Evolutionary conservation across 1,140 invertebrate genomes (phyloP).

Genomic region (Drosophila parvula): DNA sequence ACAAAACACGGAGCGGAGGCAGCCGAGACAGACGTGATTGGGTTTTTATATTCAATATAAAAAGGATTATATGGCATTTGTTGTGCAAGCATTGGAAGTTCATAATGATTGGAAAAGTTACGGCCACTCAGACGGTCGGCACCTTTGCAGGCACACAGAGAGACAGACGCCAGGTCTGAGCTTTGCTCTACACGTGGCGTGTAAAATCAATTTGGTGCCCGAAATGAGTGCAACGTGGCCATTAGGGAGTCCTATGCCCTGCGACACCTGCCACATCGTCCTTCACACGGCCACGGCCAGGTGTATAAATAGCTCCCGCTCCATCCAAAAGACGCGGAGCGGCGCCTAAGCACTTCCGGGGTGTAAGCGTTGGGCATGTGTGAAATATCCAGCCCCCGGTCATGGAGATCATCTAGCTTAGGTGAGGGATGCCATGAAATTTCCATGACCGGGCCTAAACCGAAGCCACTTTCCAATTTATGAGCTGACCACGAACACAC

Average conservation of each 20-base stretch:
- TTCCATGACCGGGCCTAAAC: constrained; percentile 3
- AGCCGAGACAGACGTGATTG: constrained; percentile 63
- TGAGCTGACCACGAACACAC: constrained; percentile 8
- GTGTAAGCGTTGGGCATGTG: constrained; percentile 12
- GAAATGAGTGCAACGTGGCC: constrained; percentile 51
- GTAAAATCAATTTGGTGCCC: constrained; percentile 70
- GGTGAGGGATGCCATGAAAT: constrained; percentile 12
- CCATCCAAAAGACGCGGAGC: neutral
- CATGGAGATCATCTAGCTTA: constrained; percentile 36
- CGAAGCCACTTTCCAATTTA: constrained; percentile 32
- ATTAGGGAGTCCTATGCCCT: constrained; percentile 19
- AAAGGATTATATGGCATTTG: constrained; percentile 76
- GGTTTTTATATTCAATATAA: constrained; percentile 83
- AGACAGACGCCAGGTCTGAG: neutral
- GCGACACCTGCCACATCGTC: constrained; percentile 28
- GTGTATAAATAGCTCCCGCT: constrained; percentile 39
- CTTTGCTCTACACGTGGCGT: constrained; percentile 25
- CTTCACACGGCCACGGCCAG: constrained; percentile 19
- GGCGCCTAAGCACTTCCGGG: constrained; percentile 49
- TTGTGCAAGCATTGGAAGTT: constrained; percentile 62
- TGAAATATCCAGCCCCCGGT: constrained; percentile 19
- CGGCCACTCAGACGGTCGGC: constrained; percentile 38
- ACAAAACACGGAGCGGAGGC: constrained; percentile 41
- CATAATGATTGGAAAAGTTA: constrained; percentile 82
- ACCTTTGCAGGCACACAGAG: neutral